A percentile compares a stretch with the other conserved stretches of the same genome.
Conservation (phyloP, 2,797 vertebrate genomes). For the Artibeus lituratus region DNA sequence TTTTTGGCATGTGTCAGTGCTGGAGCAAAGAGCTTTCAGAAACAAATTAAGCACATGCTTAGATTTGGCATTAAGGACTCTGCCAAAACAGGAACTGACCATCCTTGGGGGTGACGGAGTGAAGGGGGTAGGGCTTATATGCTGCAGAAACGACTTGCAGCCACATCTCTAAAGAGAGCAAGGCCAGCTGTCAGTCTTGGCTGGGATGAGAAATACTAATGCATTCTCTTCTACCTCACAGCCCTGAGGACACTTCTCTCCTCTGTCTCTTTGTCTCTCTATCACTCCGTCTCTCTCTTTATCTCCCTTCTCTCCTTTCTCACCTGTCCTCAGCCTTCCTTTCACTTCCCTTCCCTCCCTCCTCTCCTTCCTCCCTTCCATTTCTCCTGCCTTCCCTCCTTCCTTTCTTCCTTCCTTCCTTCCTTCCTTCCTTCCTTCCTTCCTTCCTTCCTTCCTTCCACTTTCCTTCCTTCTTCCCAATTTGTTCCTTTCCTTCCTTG, state of each 20-base stretch:
- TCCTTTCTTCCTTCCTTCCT: neutral
- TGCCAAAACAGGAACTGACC: neutral
- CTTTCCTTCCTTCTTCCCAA: neutral
- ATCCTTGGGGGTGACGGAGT: neutral
- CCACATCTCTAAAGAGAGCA: neutral
- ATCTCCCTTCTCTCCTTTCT: neutral
- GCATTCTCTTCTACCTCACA: too few relatives aligned
- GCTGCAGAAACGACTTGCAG: neutral
- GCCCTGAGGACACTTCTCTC: too few relatives aligned
- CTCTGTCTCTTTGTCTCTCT: neutral
- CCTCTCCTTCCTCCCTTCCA: fast-evolving
- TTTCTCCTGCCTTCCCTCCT: too few relatives aligned
- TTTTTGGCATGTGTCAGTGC: neutral
- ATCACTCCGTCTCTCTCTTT: neutral
- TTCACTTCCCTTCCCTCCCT: too few relatives aligned
- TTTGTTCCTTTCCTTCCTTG: neutral
- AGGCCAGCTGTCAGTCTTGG: neutral
- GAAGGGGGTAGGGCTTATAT: neutral
- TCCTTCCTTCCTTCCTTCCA: fast-evolving
- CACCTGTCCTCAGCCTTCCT: too few relatives aligned
- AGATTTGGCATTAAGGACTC: constrained; percentile 14
- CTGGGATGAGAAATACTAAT: neutral
- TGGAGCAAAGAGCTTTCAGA: neutral
- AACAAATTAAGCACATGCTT: neutral
- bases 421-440: neutral